Percentiles rank a stretch among this genome's conserved stretches.
phyloP scores from a whole-genome alignment of 2,888 invertebrate genomes.

The Leptinotarsa peninsularis region DNA sequence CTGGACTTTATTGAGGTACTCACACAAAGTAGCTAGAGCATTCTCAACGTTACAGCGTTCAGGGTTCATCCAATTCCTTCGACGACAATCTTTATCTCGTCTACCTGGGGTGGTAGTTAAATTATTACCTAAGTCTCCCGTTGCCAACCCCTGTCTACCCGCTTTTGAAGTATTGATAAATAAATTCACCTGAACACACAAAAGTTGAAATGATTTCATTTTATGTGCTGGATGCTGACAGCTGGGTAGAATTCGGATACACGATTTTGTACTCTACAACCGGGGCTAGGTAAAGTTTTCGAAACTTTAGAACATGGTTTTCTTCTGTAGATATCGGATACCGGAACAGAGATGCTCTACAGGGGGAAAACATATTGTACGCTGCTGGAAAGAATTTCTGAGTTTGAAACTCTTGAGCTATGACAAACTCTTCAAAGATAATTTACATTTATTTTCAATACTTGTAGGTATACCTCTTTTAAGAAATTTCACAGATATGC shows the following conservation, averaged over 20 bases:
- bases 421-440: no score
- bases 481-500: no score
- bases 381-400: no score
- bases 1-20: no score
- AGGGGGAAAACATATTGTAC: background rate
- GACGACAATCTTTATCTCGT: background rate
- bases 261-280: slow-evolving; percentile 10
- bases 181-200: slow-evolving; percentile 21
- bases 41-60: background rate
- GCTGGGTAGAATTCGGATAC: slow-evolving; percentile 2
- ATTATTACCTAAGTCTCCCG: slow-evolving; percentile 2
- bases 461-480: no score
- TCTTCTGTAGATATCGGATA: background rate
- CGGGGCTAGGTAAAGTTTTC: slow-evolving; percentile 1
- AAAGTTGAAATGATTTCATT: slow-evolving; percentile 14
- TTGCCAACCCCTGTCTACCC: slow-evolving; percentile 1
- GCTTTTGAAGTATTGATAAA: slow-evolving; percentile 6
- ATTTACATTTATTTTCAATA: no score
- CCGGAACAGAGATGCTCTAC: background rate
- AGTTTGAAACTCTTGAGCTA: no score
- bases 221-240: slow-evolving; percentile 6
- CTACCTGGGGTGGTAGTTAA: slow-evolving; percentile 7
- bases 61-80: background rate
- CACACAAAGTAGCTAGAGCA: no score
- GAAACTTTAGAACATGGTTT: background rate